These are phyloP conservation scores for Rhinolophus ferrumequinum DNA, from an alignment of 2,113 vertebrate species.

Conservation along the genomic window DNA sequence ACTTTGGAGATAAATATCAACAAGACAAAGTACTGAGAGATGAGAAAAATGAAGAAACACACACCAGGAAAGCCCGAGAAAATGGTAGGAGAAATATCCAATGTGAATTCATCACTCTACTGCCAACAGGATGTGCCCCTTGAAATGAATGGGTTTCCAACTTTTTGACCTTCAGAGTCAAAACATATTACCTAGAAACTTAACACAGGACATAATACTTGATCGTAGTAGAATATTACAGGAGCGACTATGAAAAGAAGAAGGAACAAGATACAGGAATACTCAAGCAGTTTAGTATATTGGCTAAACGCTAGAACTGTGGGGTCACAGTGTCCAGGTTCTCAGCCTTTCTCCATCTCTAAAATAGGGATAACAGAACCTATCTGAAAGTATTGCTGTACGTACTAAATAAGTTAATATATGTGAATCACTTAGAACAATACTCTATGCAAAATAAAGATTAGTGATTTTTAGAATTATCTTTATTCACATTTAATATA, in stretches of 20 bases:
- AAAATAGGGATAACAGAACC: not conserved
- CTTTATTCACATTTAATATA: conserved; percentile 54
- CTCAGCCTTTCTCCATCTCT: not conserved
- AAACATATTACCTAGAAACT: not conserved
- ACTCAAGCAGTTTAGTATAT: not conserved
- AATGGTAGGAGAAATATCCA: not conserved
- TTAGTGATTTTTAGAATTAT: conserved; percentile 37
- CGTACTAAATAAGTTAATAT: conserved; percentile 9
- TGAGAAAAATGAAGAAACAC: not conserved
- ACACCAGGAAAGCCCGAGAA: not conserved
- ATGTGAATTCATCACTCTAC: not conserved
- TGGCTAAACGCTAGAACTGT: not conserved
- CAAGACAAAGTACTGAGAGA: not conserved
- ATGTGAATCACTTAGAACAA: conserved; percentile 39
- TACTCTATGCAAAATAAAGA: conserved; percentile 10
- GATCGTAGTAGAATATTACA: not conserved
- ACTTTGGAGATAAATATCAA: not conserved
- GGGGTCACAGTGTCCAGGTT: not conserved
- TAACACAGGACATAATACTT: not conserved
- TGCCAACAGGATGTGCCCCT: not conserved
- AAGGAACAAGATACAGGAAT: not conserved
- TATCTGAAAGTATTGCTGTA: not conserved
- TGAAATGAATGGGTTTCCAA: conserved; percentile 5
- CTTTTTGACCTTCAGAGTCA: conserved; percentile 1
- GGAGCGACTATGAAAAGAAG: not conserved